phyloP scores from a whole-genome alignment of 1,140 invertebrate species.

The Drosophila pseudoobscura region DNA sequence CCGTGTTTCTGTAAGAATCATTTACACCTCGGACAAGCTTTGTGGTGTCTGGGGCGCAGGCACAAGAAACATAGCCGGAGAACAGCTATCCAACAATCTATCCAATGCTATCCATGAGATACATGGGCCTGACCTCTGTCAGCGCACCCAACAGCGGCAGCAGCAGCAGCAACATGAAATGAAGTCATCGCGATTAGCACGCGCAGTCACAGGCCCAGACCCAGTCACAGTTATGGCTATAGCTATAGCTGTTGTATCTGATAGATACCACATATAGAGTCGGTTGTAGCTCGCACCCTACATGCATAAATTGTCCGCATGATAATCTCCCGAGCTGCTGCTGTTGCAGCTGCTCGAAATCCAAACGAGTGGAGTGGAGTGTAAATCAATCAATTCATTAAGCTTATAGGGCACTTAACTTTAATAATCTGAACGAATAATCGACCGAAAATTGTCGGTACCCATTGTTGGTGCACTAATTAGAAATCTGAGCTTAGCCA shows the following conservation, averaged over 20 bases:
- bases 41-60: slow-evolving; percentile 15
- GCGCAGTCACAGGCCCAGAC: slow-evolving; percentile 25
- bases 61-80: background rate
- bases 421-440: slow-evolving; percentile 30
- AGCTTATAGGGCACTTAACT: slow-evolving; percentile 18
- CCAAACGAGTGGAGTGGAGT: background rate
- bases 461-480: slow-evolving; percentile 37
- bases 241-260: slow-evolving; percentile 42
- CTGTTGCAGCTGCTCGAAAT: slow-evolving; percentile 12
- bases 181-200: slow-evolving; percentile 73
- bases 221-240: background rate
- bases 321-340: slow-evolving; percentile 21
- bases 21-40: slow-evolving; percentile 55
- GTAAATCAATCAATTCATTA: slow-evolving; percentile 55
- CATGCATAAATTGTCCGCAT: slow-evolving; percentile 43
- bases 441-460: slow-evolving; percentile 6
- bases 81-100: slow-evolving; percentile 24
- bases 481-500: slow-evolving; percentile 11
- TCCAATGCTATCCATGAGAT: slow-evolving; percentile 47
- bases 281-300: slow-evolving; percentile 44
- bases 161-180: slow-evolving; percentile 57
- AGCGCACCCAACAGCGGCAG: slow-evolving; percentile 16
- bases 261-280: slow-evolving; percentile 36
- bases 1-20: slow-evolving; percentile 30
- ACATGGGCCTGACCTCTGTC: slow-evolving; percentile 60